A percentile compares a stretch with the other conserved stretches of the same genome.
These are phyloP conservation scores for Asbolus verrucosus DNA, from an alignment of 1,140 invertebrate genomes.

Conservation along the genomic window DNA sequence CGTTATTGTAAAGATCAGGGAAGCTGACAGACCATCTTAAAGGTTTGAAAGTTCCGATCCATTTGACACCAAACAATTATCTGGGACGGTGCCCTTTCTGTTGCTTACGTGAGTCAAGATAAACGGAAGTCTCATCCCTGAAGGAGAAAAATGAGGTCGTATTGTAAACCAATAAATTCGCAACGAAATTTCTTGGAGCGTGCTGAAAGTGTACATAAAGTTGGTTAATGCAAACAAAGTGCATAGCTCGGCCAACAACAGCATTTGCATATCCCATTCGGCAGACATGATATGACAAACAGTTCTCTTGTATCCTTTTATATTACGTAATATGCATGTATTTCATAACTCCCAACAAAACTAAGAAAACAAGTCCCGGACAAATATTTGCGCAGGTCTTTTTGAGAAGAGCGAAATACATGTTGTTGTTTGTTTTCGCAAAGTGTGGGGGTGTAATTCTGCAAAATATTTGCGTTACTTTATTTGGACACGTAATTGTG, in stretches of 20 bases:
- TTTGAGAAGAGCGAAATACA: too few species aligned
- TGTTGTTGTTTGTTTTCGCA: background rate
- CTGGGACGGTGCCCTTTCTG: too few species aligned
- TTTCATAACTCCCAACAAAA: background rate
- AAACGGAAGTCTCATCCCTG: too few species aligned
- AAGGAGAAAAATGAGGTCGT: too few species aligned
- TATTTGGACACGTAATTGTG: background rate
- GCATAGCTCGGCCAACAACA: conserved; percentile 7
- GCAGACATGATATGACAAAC: conserved; percentile 27
- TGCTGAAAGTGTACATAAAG: background rate
- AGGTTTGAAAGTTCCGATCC: too few species aligned
- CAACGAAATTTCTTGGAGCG: background rate
- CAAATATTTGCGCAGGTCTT: background rate
- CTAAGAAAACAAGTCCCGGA: too few species aligned
- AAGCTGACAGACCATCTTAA: too few species aligned
- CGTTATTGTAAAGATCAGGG: too few species aligned
- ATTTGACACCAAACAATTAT: too few species aligned
- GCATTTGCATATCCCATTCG: conserved; percentile 28
- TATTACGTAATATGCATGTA: background rate
- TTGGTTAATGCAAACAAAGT: conserved; percentile 18
- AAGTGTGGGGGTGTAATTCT: background rate
- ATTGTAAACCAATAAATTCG: conserved; percentile 9
- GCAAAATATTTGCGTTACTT: conserved; percentile 11
- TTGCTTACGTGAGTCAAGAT: too few species aligned
- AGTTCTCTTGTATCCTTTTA: conserved; percentile 1